phyloP scores from a whole-genome alignment of 2,888 invertebrate genomes.

The Phlogophora meticulosa region DNA sequence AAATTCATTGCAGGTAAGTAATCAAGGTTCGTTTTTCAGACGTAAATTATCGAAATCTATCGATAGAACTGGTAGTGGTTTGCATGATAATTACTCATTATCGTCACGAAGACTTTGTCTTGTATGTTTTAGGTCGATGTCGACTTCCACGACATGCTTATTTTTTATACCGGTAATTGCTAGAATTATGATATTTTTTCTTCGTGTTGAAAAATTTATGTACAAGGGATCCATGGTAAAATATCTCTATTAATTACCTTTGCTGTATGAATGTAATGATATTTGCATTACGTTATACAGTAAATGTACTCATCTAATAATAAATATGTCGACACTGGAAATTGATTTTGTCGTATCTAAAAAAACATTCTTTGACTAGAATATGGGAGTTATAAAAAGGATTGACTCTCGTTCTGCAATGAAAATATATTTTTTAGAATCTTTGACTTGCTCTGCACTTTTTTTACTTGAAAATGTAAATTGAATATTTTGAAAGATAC shows the following conservation, averaged over 20 bases:
- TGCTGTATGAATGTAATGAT: neutral
- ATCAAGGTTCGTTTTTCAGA: constrained; percentile 21
- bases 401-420: too few species aligned
- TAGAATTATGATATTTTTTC: neutral
- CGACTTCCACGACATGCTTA: constrained; percentile 27
- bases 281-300: neutral
- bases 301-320: too few species aligned
- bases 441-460: too few species aligned
- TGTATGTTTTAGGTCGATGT: constrained; percentile 63
- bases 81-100: constrained; percentile 57
- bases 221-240: too few species aligned
- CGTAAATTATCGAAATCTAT: constrained; percentile 12
- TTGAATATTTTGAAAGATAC: too few species aligned
- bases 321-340: too few species aligned
- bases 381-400: too few species aligned
- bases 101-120: constrained; percentile 63
- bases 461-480: too few species aligned
- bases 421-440: too few species aligned
- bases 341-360: too few species aligned
- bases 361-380: too few species aligned
- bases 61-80: constrained; percentile 39
- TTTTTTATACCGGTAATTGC: constrained; percentile 17
- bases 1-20: too few species aligned
- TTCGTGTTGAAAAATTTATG: neutral
- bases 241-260: neutral